Percentiles rank a stretch among this genome's conserved stretches.
These are phyloP conservation scores for Menidia beryllina DNA, from an alignment of 2,113 vertebrate genomes.

Conservation along the genomic window DNA sequence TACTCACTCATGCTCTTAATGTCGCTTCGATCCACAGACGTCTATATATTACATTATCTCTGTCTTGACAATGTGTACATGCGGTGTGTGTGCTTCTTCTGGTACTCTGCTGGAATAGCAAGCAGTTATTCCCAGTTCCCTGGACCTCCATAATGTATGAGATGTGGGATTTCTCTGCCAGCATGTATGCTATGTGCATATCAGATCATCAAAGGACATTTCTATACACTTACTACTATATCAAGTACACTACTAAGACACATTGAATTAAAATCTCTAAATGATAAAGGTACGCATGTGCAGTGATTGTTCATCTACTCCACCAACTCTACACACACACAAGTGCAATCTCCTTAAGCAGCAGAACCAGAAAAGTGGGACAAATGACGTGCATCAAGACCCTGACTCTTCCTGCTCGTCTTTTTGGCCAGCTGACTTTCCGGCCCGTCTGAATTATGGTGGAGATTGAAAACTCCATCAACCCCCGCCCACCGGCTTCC, in stretches of 20 bases:
- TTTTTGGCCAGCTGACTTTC: conserved; percentile 42
- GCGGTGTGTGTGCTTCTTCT: conserved; percentile 23
- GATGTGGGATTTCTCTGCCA: conserved; percentile 26
- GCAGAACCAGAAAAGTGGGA: conserved; percentile 33
- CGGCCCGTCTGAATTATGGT: conserved; percentile 29
- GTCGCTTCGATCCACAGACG: conserved; percentile 27
- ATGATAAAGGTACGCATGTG: not conserved
- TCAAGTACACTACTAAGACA: too few species aligned
- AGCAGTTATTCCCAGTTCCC: conserved; percentile 34
- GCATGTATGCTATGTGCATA: conserved; percentile 24
- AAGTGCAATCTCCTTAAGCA: conserved; percentile 5
- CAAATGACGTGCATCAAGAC: conserved; percentile 16
- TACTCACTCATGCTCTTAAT: not conserved
- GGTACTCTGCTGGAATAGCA: conserved; percentile 54
- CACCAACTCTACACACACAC: not conserved
- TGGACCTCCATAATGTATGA: conserved; percentile 61
- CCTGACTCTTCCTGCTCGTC: not conserved
- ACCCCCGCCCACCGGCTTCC: conserved; percentile 18
- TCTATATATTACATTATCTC: conserved; percentile 41
- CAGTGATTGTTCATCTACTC: not conserved
- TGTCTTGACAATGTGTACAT: conserved; percentile 46
- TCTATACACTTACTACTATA: not conserved
- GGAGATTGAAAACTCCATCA: conserved; percentile 47
- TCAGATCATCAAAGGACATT: conserved; percentile 22
- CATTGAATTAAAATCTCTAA: not conserved